Base-by-base conservation (phyloP, 1,140 invertebrate genomes). In the Bemisia tabaci region DNA sequence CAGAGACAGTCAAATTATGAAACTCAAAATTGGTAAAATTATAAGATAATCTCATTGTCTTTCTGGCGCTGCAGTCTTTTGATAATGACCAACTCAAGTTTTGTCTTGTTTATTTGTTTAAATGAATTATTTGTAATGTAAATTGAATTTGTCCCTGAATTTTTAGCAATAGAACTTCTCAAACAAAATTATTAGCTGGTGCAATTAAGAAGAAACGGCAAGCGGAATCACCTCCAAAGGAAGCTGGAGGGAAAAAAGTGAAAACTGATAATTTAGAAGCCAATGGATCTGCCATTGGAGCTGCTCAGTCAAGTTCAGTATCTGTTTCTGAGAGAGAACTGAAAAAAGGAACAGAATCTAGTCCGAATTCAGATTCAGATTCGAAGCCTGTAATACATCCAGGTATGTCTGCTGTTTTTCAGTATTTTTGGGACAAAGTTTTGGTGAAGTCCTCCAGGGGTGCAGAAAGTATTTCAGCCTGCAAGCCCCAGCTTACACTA, bases 111-210 rank as follows among this genome's bases (percentile, higher is more conserved):
- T 60, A 68, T 63, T 26, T 60, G 58, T 61, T 67, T 65, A 63
- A 33, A n/a, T n/a, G n/a, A n/a, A n/a, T n/a, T n/a, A n/a, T n/a
- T n/a, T n/a, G n/a, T n/a, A n/a, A n/a, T n/a, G n/a, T n/a, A n/a
- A n/a, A n/a, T n/a, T n/a, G n/a, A n/a, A n/a, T n/a, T n/a, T n/a
- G n/a, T n/a, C n/a, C n/a, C n/a, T n/a, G n/a, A 62, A 26, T 68
- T 68, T 73, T 62, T 27, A 77, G 72, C 67, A 71, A 73, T 23
- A 77, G 74, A 72, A 76, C 73, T 71, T 80, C 80, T 66, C 82
- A 87, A 77, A 77, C 78, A 67, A 83, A 81, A 75, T 73, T 85
- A 63, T 71, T 85, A 1, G 82, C 83, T 70, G 83, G 84, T 21
- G 79, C 82, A 39, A 80, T 85, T 63, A 79, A 85, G 1, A 82